A percentile compares a stretch with the other conserved stretches of the same genome.
These are phyloP conservation scores for Ophion costatus DNA, from an alignment of 2,888 invertebrate species.

Conservation along the genomic window DNA sequence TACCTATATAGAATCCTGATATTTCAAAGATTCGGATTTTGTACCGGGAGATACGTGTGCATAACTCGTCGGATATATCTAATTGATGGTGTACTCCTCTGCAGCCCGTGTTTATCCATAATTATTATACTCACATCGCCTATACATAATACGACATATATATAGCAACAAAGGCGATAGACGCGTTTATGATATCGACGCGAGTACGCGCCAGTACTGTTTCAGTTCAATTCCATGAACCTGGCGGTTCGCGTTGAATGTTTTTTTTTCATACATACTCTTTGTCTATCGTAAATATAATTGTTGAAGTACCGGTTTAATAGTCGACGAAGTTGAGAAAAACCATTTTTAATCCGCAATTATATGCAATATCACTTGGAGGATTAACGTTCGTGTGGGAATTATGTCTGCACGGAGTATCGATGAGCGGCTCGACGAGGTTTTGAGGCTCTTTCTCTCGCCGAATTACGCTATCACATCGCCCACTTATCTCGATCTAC, in stretches of 20 bases:
- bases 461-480: constrained; percentile 85
- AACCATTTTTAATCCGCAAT: not conserved
- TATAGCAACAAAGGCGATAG: constrained; percentile 4
- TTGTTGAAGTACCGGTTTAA: not conserved
- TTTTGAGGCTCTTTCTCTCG: constrained; percentile 86
- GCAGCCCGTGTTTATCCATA: constrained; percentile 43
- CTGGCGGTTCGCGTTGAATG: constrained; percentile 1
- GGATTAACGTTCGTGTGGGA: constrained; percentile 25
- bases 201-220: constrained; percentile 44
- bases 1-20: not conserved
- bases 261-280: not conserved
- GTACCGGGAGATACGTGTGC: not conserved
- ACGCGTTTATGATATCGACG: constrained; percentile 12
- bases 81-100: constrained; percentile 22
- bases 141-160: constrained; percentile 13
- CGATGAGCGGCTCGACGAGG: constrained; percentile 85
- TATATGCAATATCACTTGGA: constrained; percentile 14
- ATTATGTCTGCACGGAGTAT: constrained; percentile 67
- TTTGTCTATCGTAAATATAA: not conserved
- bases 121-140: constrained; percentile 5
- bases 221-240: constrained; percentile 56
- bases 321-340: constrained; percentile 1
- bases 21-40: constrained; percentile 19
- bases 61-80: constrained; percentile 15
- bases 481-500: constrained; percentile 79